A percentile compares a stretch with the other conserved stretches of the same genome.
Conservation (phyloP, 1,140 invertebrate species). For the Heliconius hermathena region DNA sequence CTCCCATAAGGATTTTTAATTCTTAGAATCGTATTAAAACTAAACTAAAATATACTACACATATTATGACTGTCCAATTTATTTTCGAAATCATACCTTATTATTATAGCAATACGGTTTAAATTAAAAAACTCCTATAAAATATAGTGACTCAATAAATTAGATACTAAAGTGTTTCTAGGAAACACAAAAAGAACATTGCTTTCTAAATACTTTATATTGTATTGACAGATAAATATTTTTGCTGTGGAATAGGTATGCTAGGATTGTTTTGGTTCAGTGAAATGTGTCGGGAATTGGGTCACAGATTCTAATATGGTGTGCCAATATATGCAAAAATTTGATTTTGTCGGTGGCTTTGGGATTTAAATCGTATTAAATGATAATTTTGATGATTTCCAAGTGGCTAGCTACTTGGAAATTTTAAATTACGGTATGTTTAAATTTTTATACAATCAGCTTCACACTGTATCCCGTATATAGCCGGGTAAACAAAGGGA, state of each 20-base stretch:
- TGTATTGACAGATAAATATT: slow-evolving; percentile 14
- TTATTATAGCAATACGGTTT: not conserved
- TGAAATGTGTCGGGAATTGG: not conserved
- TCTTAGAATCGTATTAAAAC: slow-evolving; percentile 5
- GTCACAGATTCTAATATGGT: not conserved
- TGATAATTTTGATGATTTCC: no score
- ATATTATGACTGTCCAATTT: not conserved
- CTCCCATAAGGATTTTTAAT: not conserved
- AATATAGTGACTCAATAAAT: slow-evolving; percentile 9
- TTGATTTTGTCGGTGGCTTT: no score
- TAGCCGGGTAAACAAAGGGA: no score
- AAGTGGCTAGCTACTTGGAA: no score
- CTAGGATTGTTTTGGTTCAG: not conserved
- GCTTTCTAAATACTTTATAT: slow-evolving; percentile 10
- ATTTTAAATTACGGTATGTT: no score
- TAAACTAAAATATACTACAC: not conserved
- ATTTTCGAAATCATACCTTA: not conserved
- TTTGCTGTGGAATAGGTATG: not conserved
- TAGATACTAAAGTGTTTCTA: slow-evolving; percentile 10
- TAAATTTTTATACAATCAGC: no score
- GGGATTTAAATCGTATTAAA: no score
- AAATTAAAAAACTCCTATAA: not conserved
- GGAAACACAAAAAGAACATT: slow-evolving; percentile 6
- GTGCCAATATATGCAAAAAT: no score
- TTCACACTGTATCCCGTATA: no score